Base-by-base conservation (phyloP, 2,888 invertebrate genomes). In the Neria commutata region DNA sequence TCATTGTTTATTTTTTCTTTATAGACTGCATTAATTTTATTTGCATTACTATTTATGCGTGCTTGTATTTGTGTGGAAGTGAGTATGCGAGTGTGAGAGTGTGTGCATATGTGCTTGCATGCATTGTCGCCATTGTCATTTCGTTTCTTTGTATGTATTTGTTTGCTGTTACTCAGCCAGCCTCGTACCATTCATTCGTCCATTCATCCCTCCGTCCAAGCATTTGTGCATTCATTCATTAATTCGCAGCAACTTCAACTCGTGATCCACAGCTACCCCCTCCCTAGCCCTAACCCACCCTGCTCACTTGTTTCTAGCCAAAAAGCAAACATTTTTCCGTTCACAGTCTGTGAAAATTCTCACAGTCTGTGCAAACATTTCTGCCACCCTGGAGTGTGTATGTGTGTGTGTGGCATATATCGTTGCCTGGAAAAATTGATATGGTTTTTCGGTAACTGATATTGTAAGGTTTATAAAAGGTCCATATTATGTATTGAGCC, bases 281-380 rank as follows among this genome's bases (percentile, higher is more conserved):
- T n/a, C n/a, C n/a, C n/a, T n/a, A n/a, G n/a, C n/a, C n/a, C n/a
- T n/a, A n/a, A n/a, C n/a, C n/a, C n/a, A n/a, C n/a, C n/a, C n/a
- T n/a, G n/a, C n/a, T n/a, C n/a, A n/a, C n/a, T n/a, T n/a, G n/a
- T n/a, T n/a, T n/a, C n/a, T n/a, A n/a, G n/a, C n/a, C n/a, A n/a
- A n/a, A n/a, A n/a, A n/a, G n/a, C n/a, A n/a, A n/a, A 42, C 25
- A 54, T 45, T 46, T 54, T 45, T 19, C n/a, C n/a, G n/a, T n/a
- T n/a, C n/a, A 33, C 53, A 45, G 45, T 29, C 53, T 54, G 53
- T 45, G n/a, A 10, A 46, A 26, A 21, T 54, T 54, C 53, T 46
- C 45, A 54, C 46, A 54, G 53, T 46, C 21, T 6, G 21, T 5
- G 40, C 42, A 52, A 52, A 52, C 37, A 51, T 34, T 51, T 23